Percentiles rank a stretch among this genome's conserved stretches.
phyloP scores from a whole-genome alignment of 2,113 vertebrate genomes.

The Siniperca chuatsi region DNA sequence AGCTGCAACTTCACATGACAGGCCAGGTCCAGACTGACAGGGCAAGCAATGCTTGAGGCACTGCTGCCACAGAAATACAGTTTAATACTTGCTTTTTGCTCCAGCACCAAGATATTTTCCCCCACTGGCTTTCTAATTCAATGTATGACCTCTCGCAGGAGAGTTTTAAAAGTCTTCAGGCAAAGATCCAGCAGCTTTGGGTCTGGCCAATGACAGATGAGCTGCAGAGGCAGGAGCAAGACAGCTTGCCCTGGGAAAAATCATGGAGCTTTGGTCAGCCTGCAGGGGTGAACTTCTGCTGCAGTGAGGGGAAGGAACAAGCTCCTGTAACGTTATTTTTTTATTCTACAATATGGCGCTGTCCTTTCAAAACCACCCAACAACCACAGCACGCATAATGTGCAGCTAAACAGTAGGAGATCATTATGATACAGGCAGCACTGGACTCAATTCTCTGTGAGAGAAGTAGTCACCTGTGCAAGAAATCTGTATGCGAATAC shows the following conservation, averaged over 20 bases:
- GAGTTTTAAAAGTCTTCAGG: slow-evolving; percentile 85
- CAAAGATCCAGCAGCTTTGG: slow-evolving; percentile 79
- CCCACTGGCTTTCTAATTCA: slow-evolving; percentile 82
- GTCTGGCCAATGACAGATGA: slow-evolving; percentile 84
- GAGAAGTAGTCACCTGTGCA: slow-evolving; percentile 32
- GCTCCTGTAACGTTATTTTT: slow-evolving; percentile 62
- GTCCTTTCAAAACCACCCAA: slow-evolving; percentile 57
- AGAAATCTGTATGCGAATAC: neutral
- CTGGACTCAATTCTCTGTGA: neutral
- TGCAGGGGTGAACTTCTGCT: slow-evolving; percentile 75
- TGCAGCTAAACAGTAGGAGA: slow-evolving; percentile 53
- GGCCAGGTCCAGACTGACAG: slow-evolving; percentile 54
- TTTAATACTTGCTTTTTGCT: slow-evolving; percentile 78
- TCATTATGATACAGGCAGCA: slow-evolving; percentile 37
- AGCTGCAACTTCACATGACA: slow-evolving; percentile 50
- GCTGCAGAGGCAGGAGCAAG: slow-evolving; percentile 77
- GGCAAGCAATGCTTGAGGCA: slow-evolving; percentile 65
- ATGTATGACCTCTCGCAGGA: slow-evolving; percentile 82
- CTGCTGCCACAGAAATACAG: slow-evolving; percentile 75
- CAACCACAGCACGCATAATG: slow-evolving; percentile 44
- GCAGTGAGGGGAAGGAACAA: slow-evolving; percentile 53
- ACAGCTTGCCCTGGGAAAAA: slow-evolving; percentile 81
- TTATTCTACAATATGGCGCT: slow-evolving; percentile 48
- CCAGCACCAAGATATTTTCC: slow-evolving; percentile 71
- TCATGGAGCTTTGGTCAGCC: slow-evolving; percentile 79